phyloP scores from a whole-genome alignment of 2,113 vertebrate genomes.

The Dromaius novaehollandiae region DNA sequence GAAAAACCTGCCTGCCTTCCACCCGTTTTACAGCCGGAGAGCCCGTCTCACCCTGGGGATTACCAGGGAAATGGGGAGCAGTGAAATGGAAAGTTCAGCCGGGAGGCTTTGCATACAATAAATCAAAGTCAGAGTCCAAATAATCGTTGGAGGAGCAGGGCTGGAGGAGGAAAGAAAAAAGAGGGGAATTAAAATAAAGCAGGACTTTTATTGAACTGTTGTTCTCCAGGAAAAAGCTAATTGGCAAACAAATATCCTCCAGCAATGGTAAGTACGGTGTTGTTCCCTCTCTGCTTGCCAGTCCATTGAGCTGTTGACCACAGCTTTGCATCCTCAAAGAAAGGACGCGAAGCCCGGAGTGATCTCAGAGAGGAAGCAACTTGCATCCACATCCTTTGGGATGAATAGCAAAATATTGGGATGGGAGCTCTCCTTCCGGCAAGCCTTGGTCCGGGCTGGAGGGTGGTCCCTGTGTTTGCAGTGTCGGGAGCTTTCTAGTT shows the following conservation, averaged over 20 bases:
- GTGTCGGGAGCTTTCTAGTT: neutral
- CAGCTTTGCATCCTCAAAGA: neutral
- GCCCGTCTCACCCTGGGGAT: neutral
- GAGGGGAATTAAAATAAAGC: slow-evolving; percentile 18
- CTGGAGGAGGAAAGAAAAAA: neutral
- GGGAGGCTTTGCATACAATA: slow-evolving; percentile 32
- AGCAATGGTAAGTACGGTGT: neutral
- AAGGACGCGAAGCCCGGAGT: neutral
- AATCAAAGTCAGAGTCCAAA: slow-evolving; percentile 41
- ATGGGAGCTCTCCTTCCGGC: neutral
- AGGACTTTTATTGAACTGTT: slow-evolving; percentile 27
- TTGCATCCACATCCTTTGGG: neutral
- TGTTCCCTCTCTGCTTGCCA: neutral
- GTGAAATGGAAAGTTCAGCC: slow-evolving; percentile 59
- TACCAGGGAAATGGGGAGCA: slow-evolving; percentile 50
- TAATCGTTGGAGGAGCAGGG: slow-evolving; percentile 16
- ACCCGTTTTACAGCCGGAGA: neutral
- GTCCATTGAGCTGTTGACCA: neutral
- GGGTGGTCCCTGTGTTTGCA: neutral
- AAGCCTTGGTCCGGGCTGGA: neutral
- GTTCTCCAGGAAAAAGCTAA: slow-evolving; percentile 54
- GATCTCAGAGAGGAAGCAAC: neutral
- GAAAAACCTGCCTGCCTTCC: slow-evolving; percentile 31
- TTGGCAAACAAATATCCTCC: slow-evolving; percentile 46
- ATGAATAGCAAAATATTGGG: neutral